Percentiles rank a stretch among this genome's conserved stretches.
Evolutionary conservation across 2,888 invertebrate genomes (phyloP).

Genomic region (Teleiodes luculella): DNA sequence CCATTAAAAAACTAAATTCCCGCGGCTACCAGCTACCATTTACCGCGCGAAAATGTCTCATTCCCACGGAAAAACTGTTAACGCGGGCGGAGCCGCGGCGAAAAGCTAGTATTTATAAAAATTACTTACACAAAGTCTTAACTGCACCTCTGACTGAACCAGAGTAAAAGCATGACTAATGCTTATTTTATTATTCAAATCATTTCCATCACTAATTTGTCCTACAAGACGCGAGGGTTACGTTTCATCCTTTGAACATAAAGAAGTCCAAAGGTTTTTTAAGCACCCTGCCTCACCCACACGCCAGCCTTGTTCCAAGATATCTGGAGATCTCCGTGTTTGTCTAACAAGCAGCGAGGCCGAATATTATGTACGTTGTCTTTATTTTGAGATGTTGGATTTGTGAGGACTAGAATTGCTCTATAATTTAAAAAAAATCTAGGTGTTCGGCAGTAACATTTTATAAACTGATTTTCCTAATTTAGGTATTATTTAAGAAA

Average conservation of each 20-base stretch:
- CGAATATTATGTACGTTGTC: slow-evolving; percentile 72
- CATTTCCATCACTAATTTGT: slow-evolving; percentile 51
- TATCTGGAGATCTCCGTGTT: slow-evolving; percentile 72
- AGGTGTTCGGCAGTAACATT: no score
- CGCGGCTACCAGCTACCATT: no score
- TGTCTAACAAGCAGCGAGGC: slow-evolving; percentile 77
- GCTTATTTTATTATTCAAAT: slow-evolving; percentile 32
- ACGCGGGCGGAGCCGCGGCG: no score
- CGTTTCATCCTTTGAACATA: slow-evolving; percentile 44
- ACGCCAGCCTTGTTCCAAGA: slow-evolving; percentile 60
- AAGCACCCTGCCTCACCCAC: slow-evolving; percentile 64
- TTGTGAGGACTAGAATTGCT: slow-evolving; percentile 36
- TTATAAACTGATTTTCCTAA: no score
- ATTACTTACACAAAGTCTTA: background rate
- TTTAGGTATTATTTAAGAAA: no score
- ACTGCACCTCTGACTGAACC: background rate
- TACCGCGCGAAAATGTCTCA: no score
- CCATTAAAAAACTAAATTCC: no score
- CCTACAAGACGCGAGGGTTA: slow-evolving; percentile 35
- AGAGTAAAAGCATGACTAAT: slow-evolving; percentile 21
- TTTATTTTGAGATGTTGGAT: slow-evolving; percentile 46
- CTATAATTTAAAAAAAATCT: background rate
- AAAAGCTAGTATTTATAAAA: no score
- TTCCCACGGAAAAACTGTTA: no score
- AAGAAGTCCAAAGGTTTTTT: slow-evolving; percentile 24